Evolutionary conservation across 2,113 vertebrate genomes (phyloP).

Genomic region (Paratilapia polleni): DNA sequence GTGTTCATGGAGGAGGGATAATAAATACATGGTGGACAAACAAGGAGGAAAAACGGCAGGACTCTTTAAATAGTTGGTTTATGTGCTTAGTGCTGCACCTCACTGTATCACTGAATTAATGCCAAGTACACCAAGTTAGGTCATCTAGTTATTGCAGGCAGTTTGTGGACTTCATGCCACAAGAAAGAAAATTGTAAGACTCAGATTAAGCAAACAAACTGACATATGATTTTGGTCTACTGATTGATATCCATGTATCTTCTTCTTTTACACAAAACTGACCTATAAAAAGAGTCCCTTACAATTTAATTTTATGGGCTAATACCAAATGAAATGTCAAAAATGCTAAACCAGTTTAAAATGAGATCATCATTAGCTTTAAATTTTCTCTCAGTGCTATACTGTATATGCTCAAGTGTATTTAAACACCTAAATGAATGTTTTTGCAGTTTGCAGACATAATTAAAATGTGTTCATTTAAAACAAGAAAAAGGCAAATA

Average conservation of each 20-base stretch:
- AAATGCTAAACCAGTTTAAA: not conserved
- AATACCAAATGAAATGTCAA: not conserved
- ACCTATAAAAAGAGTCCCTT: not conserved
- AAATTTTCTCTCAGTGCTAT: not conserved
- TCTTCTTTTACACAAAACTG: not conserved
- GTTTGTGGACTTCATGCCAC: constrained; percentile 11
- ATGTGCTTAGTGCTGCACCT: constrained; percentile 50
- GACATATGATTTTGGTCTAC: not conserved
- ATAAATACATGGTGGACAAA: constrained; percentile 47
- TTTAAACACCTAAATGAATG: too few relatives aligned
- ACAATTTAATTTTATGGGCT: not conserved
- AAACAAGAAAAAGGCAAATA: not conserved
- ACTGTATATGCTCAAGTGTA: not conserved
- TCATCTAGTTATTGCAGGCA: constrained; percentile 17
- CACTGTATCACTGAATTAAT: constrained; percentile 54
- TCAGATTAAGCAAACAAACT: constrained; percentile 32
- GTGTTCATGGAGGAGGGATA: constrained; percentile 32
- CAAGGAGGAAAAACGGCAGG: constrained; percentile 15
- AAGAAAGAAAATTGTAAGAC: constrained; percentile 28
- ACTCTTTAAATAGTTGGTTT: constrained; percentile 60
- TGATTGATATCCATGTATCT: not conserved
- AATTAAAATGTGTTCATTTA: not conserved
- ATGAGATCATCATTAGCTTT: not conserved
- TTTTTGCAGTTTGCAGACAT: too few relatives aligned
- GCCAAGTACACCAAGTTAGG: constrained; percentile 18